Evolutionary conservation across 2,888 invertebrate genomes (phyloP), one percentile per base, ranked within the genome.

Genomic region (Oeneis ivallda): DNA sequence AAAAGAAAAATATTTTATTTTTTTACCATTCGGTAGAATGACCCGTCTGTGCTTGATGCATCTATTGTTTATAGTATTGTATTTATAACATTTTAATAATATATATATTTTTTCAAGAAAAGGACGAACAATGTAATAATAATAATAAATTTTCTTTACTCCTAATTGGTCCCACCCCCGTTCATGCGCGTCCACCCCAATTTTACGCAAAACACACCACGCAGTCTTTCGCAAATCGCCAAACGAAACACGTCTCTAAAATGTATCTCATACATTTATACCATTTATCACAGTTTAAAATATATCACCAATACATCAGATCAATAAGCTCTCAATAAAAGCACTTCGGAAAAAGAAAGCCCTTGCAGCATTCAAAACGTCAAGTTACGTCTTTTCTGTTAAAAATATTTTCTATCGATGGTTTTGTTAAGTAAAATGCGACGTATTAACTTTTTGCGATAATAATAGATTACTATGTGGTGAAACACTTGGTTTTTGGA

Each of bases 171-270:
- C 81, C 78, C 79, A 87, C 90, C 90, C 86, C 70, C 81, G 75
- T 72, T 54, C 82, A 79, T 85, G 86, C 87, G 88, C 87, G 86
- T 79, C 82, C 57, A 81, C 84, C 84, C 84, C 77, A 76, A 67
- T 77, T 73, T 69, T 73, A 76, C 80, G 78, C 83, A 79, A 80
- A 85, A 83, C 81, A 76, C 76, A 80, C 82, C 80, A 84, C 87
- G 85, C 89, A 91, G 90, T 91, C 81, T 77, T 79, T 81, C 81
- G 79, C 78, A 80, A 86, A 82, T 84, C 89, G 86, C 79, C 84
- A 81, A 74, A 71, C 84, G 80, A 71, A 75, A 62, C 80, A 80
- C 87, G 80, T 76, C 86, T 82, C 80, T 76, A 79, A 69, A 65
- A 83, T 82, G 80, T 79, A 76, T 76, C 78, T 69, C 59, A 82